phyloP scores from a whole-genome alignment of 1,140 invertebrate species.

The Forficula auricularia region DNA sequence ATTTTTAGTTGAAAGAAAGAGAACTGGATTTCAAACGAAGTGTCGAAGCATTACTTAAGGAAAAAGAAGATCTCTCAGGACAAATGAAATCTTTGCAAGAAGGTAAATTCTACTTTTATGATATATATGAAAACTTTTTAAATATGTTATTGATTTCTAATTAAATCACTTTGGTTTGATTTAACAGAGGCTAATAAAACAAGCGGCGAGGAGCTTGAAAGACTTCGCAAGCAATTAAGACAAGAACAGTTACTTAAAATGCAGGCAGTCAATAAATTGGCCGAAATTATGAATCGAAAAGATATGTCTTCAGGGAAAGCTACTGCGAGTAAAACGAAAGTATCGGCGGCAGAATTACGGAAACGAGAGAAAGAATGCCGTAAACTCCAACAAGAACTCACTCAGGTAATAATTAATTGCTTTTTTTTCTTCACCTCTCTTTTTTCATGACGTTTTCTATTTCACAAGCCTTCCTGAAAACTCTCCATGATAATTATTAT shows the following conservation, averaged over 20 bases:
- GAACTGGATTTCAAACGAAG: conserved; percentile 47
- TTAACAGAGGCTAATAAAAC: conserved; percentile 26
- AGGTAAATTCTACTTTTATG: conserved; percentile 24
- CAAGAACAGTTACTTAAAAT: conserved; percentile 76
- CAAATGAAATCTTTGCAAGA: conserved; percentile 35
- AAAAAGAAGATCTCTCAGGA: conserved; percentile 46
- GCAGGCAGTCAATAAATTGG: conserved; percentile 90
- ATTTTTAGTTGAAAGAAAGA: conserved; percentile 44
- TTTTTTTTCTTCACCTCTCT: conserved; percentile 19
- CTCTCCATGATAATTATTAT: too few relatives aligned
- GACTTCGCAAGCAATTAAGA: conserved; percentile 67
- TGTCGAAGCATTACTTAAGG: conserved; percentile 43
- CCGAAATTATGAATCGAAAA: conserved; percentile 90
- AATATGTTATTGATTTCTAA: too few relatives aligned
- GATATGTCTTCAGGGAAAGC: conserved; percentile 31
- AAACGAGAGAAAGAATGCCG: conserved; percentile 92
- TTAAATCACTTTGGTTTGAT: not conserved
- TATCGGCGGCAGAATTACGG: conserved; percentile 55
- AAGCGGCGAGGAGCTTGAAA: conserved; percentile 50
- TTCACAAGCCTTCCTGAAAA: too few relatives aligned
- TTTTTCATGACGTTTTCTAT: too few relatives aligned
- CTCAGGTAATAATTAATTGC: conserved; percentile 46
- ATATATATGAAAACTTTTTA: not conserved
- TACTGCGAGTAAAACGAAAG: conserved; percentile 8
- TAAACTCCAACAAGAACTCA: conserved; percentile 88